Evolutionary conservation across 2,888 invertebrate species (phyloP), one percentile per base, ranked within the genome.

Genomic region (Drosophila koepferae): DNA sequence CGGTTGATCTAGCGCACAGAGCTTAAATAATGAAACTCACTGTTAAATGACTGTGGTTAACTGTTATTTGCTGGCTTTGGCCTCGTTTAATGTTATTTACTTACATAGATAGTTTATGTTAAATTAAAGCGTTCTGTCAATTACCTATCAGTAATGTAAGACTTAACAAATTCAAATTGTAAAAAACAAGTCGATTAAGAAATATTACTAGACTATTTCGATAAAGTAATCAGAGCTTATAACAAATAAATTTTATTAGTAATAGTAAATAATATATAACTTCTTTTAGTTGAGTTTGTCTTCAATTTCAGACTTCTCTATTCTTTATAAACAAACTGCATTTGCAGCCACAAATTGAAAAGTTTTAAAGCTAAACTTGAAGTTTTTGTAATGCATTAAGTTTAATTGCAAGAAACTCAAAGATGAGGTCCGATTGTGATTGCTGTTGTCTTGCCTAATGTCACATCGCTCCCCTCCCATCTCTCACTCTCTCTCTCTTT

Each of bases 401-500:
- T 67, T 56, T 58, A 43, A 72, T 58, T 56, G 74, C 51, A n/a
- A 20, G 34, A 23, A 74, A 58, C 68, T 54, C 59, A 16, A 65
- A 55, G 46, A 55, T 63, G 49, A 46, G 46, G 60, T 59, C 34
- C 53, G 62, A 69, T 46, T 80, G 61, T 43, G 36, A 49, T 61
- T 76, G 75, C 61, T 53, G 28, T 56, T 64, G 63, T 80, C 40
- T 60, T 18, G 36, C 31, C 62, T 76, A 77, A 77, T 77, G 76
- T 41, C 28, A 4, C n/a, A 40, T 1, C n/a, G 1, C 23, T 23
- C 23, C 10, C 10, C 20, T 34, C 14, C 7, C 31, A 7, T 10
- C n/a, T 36, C 43, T 40, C 23, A 38, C 16, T 43, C 34, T 10
- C 31, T 46, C 53, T 54, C 23, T 40, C 8, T 18, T 12, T 7